Evolutionary conservation across 2,797 vertebrate species (phyloP).

Genomic region (Sebastes matsubarae): DNA sequence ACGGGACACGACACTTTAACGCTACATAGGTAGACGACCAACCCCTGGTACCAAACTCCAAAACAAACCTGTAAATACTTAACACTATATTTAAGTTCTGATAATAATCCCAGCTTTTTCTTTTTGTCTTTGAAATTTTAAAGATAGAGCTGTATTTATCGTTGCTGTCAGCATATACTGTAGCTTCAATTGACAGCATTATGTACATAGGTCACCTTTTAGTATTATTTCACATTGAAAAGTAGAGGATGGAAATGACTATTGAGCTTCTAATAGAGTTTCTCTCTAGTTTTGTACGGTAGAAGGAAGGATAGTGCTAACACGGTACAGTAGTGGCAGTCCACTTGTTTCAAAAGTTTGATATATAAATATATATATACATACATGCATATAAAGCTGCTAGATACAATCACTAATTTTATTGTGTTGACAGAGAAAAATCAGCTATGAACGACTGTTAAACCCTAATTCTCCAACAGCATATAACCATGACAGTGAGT

Average conservation of each 20-base stretch:
- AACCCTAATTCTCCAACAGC: conserved; percentile 78
- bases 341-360: conserved; percentile 82
- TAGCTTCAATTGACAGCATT: conserved; percentile 90
- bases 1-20: conserved; percentile 77
- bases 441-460: conserved; percentile 87
- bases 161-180: conserved; percentile 87
- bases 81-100: conserved; percentile 89
- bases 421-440: conserved; percentile 81
- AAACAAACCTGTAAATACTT: conserved; percentile 89
- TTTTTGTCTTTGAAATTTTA: conserved; percentile 71
- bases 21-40: conserved; percentile 61
- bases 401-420: conserved; percentile 91
- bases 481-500: conserved; percentile 64
- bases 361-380: conserved; percentile 47
- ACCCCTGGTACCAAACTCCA: conserved; percentile 83
- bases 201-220: conserved; percentile 95
- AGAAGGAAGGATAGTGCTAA: conserved; percentile 81
- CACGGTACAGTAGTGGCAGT: conserved; percentile 87
- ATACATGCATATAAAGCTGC: conserved; percentile 87
- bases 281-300: conserved; percentile 95
- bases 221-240: conserved; percentile 99
- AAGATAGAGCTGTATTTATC: conserved; percentile 91
- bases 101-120: conserved; percentile 78
- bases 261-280: conserved; percentile 90
- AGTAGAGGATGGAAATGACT: conserved; percentile 90